Conservation (phyloP, 2,797 vertebrate species). For the Sebastes elongatus region DNA sequence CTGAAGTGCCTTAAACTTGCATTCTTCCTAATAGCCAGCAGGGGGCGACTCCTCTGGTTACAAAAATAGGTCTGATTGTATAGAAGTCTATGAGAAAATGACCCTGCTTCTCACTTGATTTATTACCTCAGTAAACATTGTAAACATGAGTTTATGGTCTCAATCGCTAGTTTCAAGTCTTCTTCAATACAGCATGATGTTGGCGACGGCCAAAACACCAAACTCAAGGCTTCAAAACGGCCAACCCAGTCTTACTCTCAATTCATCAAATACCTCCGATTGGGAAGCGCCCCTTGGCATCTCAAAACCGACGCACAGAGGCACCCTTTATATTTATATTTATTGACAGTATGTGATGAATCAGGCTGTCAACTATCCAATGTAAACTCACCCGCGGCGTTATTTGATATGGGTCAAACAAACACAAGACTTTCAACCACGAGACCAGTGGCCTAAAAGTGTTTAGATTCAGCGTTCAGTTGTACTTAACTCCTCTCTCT, state of each 20-base stretch:
- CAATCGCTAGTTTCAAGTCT: background rate
- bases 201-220: too few species aligned
- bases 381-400: too few species aligned
- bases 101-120: background rate
- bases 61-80: background rate
- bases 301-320: too few species aligned
- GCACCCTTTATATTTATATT: too few species aligned
- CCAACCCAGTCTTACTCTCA: too few species aligned
- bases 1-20: background rate
- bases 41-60: background rate
- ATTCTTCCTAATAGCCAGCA: background rate
- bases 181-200: background rate
- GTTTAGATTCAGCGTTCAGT: background rate
- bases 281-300: too few species aligned
- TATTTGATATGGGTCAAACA: too few species aligned
- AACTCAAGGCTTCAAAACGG: background rate
- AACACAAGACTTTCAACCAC: too few species aligned
- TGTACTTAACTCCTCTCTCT: background rate
- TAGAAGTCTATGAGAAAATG: background rate
- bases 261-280: too few species aligned
- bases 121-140: background rate
- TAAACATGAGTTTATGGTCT: background rate
- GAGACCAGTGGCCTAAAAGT: background rate
- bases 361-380: too few species aligned
- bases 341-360: too few species aligned